Percentiles rank a stretch among this genome's conserved stretches.
Conservation (phyloP, 1,140 invertebrate genomes). For the Leptopilina boulardi region DNA sequence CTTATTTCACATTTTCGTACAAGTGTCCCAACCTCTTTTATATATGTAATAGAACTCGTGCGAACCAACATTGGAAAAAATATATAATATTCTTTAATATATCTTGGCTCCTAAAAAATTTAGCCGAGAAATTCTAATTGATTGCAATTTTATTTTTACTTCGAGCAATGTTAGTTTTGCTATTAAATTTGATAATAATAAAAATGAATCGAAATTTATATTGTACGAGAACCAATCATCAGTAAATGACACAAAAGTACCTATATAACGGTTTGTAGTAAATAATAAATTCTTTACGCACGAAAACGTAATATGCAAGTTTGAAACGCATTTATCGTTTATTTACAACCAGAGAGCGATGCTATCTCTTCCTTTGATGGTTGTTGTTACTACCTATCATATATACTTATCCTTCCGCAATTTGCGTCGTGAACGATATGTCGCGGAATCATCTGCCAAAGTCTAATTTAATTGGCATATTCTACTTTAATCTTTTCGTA, state of each 20-base stretch:
- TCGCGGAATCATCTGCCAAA: constrained; percentile 1
- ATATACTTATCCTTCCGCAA: constrained; percentile 40
- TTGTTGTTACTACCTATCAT: constrained; percentile 41
- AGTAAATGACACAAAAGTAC: not conserved
- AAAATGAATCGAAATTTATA: too few relatives aligned
- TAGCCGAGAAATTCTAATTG: too few relatives aligned
- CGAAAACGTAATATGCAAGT: not conserved
- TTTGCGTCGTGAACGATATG: constrained; percentile 34
- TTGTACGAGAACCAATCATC: too few relatives aligned
- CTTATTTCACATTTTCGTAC: constrained; percentile 38
- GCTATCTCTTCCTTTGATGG: constrained; percentile 42
- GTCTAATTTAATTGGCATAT: constrained; percentile 43
- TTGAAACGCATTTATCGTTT: not conserved
- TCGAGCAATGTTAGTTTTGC: too few relatives aligned
- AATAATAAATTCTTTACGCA: not conserved
- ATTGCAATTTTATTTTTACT: too few relatives aligned
- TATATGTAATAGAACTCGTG: constrained; percentile 1
- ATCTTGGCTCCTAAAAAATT: too few relatives aligned
- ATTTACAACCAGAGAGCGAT: constrained; percentile 20
- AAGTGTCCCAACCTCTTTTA: constrained; percentile 5
- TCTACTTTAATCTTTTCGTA: constrained; percentile 53
- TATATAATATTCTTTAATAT: too few relatives aligned
- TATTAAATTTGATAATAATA: too few relatives aligned
- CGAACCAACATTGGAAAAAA: constrained; percentile 17
- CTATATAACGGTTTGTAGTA: not conserved